A percentile compares a stretch with the other conserved stretches of the same genome.
Conservation (phyloP, 2,888 invertebrate species). For the Rosalia funebris region DNA sequence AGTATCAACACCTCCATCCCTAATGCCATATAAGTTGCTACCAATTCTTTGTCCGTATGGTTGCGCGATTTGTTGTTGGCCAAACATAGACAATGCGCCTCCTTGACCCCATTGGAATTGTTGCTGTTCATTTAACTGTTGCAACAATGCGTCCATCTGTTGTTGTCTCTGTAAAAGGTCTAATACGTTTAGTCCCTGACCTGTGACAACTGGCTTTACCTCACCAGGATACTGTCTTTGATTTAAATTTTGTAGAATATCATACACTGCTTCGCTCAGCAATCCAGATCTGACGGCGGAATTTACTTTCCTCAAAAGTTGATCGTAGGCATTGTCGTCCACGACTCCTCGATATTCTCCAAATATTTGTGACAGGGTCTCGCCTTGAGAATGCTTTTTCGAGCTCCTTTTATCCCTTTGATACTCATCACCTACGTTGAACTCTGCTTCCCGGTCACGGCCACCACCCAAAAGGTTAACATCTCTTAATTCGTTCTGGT, state of each 20-base stretch:
- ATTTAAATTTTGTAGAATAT: constrained; percentile 31
- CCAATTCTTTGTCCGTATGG: background rate
- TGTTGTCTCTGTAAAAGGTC: constrained; percentile 13
- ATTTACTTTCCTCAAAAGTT: constrained; percentile 40
- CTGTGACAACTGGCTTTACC: background rate
- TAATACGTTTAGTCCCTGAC: background rate
- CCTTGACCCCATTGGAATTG: constrained; percentile 10
- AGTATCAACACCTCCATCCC: background rate
- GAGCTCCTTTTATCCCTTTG: constrained; percentile 32
- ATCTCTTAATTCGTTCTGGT: constrained; percentile 29
- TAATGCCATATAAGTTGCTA: background rate
- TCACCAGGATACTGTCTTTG: constrained; percentile 7
- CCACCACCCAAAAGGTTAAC: constrained; percentile 12
- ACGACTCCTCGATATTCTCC: constrained; percentile 43
- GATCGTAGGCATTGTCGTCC: constrained; percentile 38
- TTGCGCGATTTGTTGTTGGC: background rate
- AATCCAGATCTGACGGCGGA: constrained; percentile 40
- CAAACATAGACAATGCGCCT: background rate
- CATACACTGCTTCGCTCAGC: constrained; percentile 36
- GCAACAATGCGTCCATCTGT: constrained; percentile 11
- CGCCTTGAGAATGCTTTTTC: constrained; percentile 29
- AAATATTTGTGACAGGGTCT: constrained; percentile 40
- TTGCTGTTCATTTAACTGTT: constrained; percentile 10
- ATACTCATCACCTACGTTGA: constrained; percentile 20
- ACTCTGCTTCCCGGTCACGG: background rate